Conservation (phyloP, 2,113 vertebrate genomes). For the Calyptommatus sinebrachiatus region DNA sequence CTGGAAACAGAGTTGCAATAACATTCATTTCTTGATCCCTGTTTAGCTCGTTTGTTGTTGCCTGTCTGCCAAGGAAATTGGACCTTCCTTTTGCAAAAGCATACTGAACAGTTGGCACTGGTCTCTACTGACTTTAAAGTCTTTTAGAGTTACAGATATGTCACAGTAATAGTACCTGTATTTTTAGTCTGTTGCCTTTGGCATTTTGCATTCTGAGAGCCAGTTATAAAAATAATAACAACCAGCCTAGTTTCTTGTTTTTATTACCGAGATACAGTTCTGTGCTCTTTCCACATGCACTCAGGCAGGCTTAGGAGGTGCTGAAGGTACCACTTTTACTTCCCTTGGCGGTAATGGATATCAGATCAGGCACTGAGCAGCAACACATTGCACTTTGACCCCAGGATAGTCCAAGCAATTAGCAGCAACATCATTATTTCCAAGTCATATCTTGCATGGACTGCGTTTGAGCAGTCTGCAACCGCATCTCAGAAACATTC, state of each 20-base stretch:
- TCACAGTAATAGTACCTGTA: slow-evolving; percentile 8
- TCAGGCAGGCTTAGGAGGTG: background rate
- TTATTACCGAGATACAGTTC: slow-evolving; percentile 29
- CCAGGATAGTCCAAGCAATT: too few species aligned
- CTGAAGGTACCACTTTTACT: background rate
- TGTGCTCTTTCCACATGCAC: slow-evolving; percentile 3
- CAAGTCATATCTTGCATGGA: too few species aligned
- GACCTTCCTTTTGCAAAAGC: slow-evolving; percentile 44
- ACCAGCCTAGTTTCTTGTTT: slow-evolving; percentile 15
- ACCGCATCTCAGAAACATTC: too few species aligned
- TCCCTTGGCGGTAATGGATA: background rate
- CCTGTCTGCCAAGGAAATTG: slow-evolving; percentile 38
- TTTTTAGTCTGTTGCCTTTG: slow-evolving; percentile 37
- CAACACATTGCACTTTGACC: too few species aligned
- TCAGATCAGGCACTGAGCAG: background rate
- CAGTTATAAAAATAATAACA: slow-evolving; percentile 30
- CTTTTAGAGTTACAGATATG: slow-evolving; percentile 44
- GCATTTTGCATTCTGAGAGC: slow-evolving; percentile 36
- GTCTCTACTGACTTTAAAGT: slow-evolving; percentile 41
- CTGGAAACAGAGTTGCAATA: slow-evolving; percentile 37
- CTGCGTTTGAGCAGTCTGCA: too few species aligned
- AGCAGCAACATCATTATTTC: too few species aligned
- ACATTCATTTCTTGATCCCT: slow-evolving; percentile 23
- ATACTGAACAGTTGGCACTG: slow-evolving; percentile 36
- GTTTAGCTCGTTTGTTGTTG: slow-evolving; percentile 30